These are phyloP conservation scores for Mesorhabditis sp. DNA, from an alignment of 2,888 invertebrate species.

Conservation along the genomic window DNA sequence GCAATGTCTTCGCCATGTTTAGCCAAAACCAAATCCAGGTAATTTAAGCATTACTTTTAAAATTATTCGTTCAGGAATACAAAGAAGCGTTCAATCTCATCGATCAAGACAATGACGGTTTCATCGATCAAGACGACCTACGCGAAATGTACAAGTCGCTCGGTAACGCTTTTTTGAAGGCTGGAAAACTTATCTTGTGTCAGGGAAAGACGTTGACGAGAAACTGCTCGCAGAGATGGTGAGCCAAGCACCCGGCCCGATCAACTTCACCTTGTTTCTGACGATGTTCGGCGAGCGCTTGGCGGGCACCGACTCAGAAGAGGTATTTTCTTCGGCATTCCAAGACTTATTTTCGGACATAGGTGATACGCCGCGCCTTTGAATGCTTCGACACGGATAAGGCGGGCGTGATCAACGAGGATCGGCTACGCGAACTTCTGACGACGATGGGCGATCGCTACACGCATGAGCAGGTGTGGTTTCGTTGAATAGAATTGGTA, in stretches of 20 bases:
- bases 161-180: too few species aligned
- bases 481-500: neutral
- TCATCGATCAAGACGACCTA: constrained; percentile 94
- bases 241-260: constrained; percentile 82
- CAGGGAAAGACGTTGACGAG: constrained; percentile 93
- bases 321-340: neutral
- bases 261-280: constrained; percentile 71
- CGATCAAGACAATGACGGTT: constrained; percentile 96
- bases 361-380: constrained; percentile 93
- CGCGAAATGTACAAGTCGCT: constrained; percentile 78
- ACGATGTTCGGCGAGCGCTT: constrained; percentile 58
- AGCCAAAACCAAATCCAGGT: constrained; percentile 85
- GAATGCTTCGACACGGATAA: constrained; percentile 98
- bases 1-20: constrained; percentile 99
- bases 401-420: constrained; percentile 71
- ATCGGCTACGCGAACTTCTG: constrained; percentile 84
- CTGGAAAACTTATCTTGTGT: constrained; percentile 59
- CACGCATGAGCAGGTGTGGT: constrained; percentile 36
- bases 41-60: neutral
- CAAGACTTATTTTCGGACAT: constrained; percentile 63
- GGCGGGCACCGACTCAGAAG: constrained; percentile 67
- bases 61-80: constrained; percentile 94
- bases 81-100: constrained; percentile 99
- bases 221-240: constrained; percentile 94
- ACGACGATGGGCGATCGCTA: constrained; percentile 76